Percentiles rank a stretch among this genome's conserved stretches.
These are phyloP conservation scores for Silurus glanis DNA, from an alignment of 2,113 vertebrate species.

Conservation along the genomic window DNA sequence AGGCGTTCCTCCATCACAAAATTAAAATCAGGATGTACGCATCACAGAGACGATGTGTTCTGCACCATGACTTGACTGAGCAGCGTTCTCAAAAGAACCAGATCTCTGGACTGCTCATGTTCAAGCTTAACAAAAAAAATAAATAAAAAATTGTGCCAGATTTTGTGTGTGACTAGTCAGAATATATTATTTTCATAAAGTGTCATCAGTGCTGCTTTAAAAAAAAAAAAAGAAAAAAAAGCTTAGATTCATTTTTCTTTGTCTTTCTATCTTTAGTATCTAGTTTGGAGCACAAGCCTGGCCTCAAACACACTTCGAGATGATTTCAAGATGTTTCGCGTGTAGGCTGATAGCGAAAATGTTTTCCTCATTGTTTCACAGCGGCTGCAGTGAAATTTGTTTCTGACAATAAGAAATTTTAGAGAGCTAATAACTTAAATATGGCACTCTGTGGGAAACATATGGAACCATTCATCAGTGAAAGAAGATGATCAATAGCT, in stretches of 20 bases:
- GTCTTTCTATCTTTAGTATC: conserved; percentile 12
- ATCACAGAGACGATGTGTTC: not conserved
- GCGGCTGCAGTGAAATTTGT: conserved; percentile 39
- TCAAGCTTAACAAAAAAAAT: not conserved
- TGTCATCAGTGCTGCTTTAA: not conserved
- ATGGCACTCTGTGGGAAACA: conserved; percentile 20
- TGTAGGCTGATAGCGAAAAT: conserved; percentile 28
- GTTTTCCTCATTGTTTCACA: conserved; percentile 22
- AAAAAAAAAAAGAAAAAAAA: not conserved
- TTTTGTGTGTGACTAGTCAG: not conserved
- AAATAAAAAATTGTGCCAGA: no score
- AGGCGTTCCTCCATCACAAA: not conserved
- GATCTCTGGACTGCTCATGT: not conserved
- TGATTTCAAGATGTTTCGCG: conserved; percentile 37
- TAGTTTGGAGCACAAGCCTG: conserved; percentile 7
- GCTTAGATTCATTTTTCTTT: conserved; percentile 6
- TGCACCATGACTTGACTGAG: not conserved
- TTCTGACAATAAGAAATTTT: conserved; percentile 38
- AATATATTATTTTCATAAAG: not conserved
- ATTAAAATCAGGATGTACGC: not conserved
- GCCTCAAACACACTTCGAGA: not conserved
- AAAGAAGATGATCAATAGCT: conserved; percentile 26
- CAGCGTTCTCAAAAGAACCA: not conserved
- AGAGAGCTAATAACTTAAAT: conserved; percentile 36
- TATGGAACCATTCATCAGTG: conserved; percentile 31